Evolutionary conservation across 2,888 invertebrate species (phyloP), one percentile per base, ranked within the genome.

Genomic region (Vanessa cardui): DNA sequence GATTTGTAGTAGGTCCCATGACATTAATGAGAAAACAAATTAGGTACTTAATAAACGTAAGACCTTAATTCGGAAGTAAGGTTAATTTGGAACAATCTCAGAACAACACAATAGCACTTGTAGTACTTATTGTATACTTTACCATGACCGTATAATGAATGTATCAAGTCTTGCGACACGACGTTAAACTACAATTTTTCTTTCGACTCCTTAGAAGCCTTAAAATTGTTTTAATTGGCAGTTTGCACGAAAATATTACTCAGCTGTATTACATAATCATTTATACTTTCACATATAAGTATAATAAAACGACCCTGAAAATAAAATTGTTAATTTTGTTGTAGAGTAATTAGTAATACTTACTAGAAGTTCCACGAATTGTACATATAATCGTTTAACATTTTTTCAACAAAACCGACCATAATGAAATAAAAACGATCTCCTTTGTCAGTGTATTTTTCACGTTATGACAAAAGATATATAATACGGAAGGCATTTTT

Each of bases 1-100:
- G n/a, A 56, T 56, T 56, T 39, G 56, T 39, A 33, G 26, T n/a
- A 39, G 39, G n/a, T 12, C 33, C 56, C 56, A 56, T 56, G 56
- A 56, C 39, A 56, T 33, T 56, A 56, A 56, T 56, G 18, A 39
- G 18, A 56, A 56, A 56, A 39, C n/a, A 33, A 56, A 56, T 56
- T 61, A n/a, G n/a, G n/a, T n/a, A 61, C 61, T 20, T 56, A 61
- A 61, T 61, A 59, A 54, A 52, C 61, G 54, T 8, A 63, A 63
- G 68, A 64, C 68, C 68, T 64, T 68, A 68, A 64, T 68, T 64
- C 26, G 54, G 54, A 58, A 64, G 47, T 68, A 64, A 68, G 68
- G 64, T 54, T 68, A 45, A 56, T 64, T 59, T 59, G 31, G 20
- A 64, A 64, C 64, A 64, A 60, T 64, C 44, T 68, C 26, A 9